A percentile compares a stretch with the other conserved stretches of the same genome.
These are phyloP conservation scores for Cassiopea andromeda DNA, from an alignment of 30 jellyfish, hydroid and myxozoan species.

Conservation along the genomic window DNA sequence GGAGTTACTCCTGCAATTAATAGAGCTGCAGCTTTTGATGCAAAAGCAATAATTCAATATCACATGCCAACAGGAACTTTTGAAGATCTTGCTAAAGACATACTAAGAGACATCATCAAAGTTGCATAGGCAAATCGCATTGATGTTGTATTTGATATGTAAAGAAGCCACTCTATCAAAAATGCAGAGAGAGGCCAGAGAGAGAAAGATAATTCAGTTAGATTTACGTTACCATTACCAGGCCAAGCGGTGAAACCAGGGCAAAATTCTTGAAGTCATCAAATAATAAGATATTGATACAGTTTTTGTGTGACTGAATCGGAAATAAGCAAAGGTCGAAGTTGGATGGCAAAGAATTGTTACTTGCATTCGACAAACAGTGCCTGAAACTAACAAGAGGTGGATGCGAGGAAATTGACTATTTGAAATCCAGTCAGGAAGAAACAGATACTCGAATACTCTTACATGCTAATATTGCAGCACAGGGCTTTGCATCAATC, in stretches of 20 bases:
- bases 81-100: slow-evolving; percentile 14
- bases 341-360: slow-evolving; percentile 15
- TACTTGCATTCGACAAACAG: background rate
- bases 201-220: background rate
- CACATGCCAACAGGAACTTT: slow-evolving; percentile 40
- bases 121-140: background rate
- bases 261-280: slow-evolving; percentile 7
- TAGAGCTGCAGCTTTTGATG: slow-evolving; percentile 16
- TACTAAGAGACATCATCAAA: background rate
- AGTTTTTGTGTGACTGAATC: slow-evolving; percentile 29
- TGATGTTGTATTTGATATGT: slow-evolving; percentile 46
- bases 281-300: slow-evolving; percentile 17
- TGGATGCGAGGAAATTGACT: slow-evolving; percentile 1
- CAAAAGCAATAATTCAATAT: slow-evolving; percentile 4
- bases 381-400: background rate
- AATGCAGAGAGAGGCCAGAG: slow-evolving; percentile 50
- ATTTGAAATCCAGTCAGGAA: slow-evolving; percentile 17
- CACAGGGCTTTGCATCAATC: background rate
- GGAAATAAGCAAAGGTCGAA: slow-evolving; percentile 34
- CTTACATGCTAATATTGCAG: slow-evolving; percentile 7
- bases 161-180: slow-evolving; percentile 47
- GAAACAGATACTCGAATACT: slow-evolving; percentile 15
- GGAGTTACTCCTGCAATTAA: slow-evolving; percentile 30
- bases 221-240: background rate
- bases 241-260: slow-evolving; percentile 14